Percentiles rank a stretch among this genome's conserved stretches.
Evolutionary conservation across 2,888 invertebrate species (phyloP).

Genomic region (Andrena camellia): DNA sequence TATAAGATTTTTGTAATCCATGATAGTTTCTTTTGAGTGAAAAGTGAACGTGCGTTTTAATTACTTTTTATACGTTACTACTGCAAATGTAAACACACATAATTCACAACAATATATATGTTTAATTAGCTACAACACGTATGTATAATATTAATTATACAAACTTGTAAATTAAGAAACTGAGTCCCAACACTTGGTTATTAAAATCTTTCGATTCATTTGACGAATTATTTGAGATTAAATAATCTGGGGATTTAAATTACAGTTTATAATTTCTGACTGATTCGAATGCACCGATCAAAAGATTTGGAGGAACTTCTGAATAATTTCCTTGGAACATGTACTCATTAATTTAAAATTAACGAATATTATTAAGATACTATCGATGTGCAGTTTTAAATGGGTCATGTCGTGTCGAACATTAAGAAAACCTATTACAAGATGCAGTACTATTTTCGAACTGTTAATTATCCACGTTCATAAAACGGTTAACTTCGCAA

Average conservation of each 20-base stretch:
- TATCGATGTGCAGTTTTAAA: not conserved
- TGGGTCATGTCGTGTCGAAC: not conserved
- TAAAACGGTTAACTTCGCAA: constrained; percentile 1
- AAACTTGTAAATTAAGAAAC: not conserved
- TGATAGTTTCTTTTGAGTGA: no score
- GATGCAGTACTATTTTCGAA: not conserved
- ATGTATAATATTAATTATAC: not conserved
- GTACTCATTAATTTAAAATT: no score
- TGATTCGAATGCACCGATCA: not conserved
- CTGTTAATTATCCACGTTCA: not conserved
- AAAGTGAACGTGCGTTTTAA: no score
- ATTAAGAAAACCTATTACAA: constrained; percentile 5
- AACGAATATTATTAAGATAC: not conserved
- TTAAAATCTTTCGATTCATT: not conserved
- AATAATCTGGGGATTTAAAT: no score
- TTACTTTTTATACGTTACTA: no score
- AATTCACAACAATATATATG: no score
- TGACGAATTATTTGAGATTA: not conserved
- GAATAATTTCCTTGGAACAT: no score
- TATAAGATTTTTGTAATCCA: no score
- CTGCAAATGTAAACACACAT: no score
- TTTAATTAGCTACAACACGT: not conserved
- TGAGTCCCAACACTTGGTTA: not conserved
- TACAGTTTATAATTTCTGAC: not conserved
- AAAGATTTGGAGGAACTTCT: not conserved